Evolutionary conservation across 2,888 invertebrate species (phyloP), one percentile per base, ranked within the genome.

Genomic region (Xylocampa areola): DNA sequence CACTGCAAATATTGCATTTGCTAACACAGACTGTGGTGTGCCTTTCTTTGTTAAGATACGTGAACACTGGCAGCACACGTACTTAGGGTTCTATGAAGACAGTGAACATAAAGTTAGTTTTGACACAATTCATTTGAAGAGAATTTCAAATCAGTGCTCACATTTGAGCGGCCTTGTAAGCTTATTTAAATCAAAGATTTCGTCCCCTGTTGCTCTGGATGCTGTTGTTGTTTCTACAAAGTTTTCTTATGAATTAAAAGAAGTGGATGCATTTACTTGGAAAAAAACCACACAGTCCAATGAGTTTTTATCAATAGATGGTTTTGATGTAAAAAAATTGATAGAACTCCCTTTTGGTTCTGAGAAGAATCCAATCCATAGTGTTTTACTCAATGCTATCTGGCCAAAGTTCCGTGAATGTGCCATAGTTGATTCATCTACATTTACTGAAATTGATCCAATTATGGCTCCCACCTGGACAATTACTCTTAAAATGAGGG

Each of bases 321-420:
- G 91, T 2, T 92, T 91, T 86, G 92, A 94, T 88, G 91, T 93
- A 1, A 90, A 88, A 50, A 92, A 92, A 67, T 74, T 92, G 13
- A 87, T 86, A 50, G 91, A 91, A 68, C 92, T 98, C 50, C 98
- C 98, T 0, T 98, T 98, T 92, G 98, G 98, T 29, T 96, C 97
- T 21, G 96, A 96, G 25, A 96, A 96, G 45, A 97, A 98, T 89
- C 98, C 98, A 0, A 94, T 97, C 68, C 96, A 96, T 47, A 96
- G 96, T 85, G 94, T 98, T 19, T 92, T 96, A 62, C 87, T 98
- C 11, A 96, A 96, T 82, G 96, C 97, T 35, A 97, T 97, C 17
- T 99, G 99, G 99, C 97, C 97, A 0, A 95, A 96, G 81, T 94
- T 98, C 67, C 95, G 96, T 1, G 98, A 98, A 86, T 96, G 97